A percentile compares a stretch with the other conserved stretches of the same genome.
Conservation (phyloP, 35 echinoderm and acorn worm genomes). For the Heliocidaris tuberculata region DNA sequence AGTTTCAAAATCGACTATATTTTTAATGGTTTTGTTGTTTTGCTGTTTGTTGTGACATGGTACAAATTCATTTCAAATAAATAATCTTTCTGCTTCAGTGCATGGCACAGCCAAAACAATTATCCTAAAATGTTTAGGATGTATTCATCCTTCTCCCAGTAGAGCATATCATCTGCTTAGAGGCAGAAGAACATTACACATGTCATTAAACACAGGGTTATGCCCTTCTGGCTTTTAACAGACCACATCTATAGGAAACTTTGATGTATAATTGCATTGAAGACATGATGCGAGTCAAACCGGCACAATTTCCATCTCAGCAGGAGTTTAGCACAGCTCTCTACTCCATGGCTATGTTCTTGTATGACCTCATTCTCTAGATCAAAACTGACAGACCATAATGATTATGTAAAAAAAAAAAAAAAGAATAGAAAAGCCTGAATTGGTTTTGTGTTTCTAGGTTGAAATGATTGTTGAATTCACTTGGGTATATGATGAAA, state of each 20-base stretch:
- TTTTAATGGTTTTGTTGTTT: no score
- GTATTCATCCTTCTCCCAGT: not conserved
- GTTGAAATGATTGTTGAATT: not conserved
- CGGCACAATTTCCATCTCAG: not conserved
- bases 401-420: not conserved
- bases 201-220: not conserved
- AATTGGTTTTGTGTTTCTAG: not conserved
- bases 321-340: constrained; percentile 25
- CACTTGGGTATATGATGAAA: not conserved
- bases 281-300: not conserved
- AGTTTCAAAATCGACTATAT: no score
- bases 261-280: constrained; percentile 20
- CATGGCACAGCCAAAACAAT: no score
- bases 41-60: no score
- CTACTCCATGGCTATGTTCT: not conserved
- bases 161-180: not conserved
- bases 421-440: not conserved
- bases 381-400: constrained; percentile 35
- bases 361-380: not conserved
- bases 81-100: no score
- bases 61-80: no score
- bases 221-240: not conserved
- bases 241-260: not conserved
- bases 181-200: not conserved
- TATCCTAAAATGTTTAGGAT: no score